phyloP scores from a whole-genome alignment of 1,140 invertebrate genomes.

The Eupristina koningsbergeri region DNA sequence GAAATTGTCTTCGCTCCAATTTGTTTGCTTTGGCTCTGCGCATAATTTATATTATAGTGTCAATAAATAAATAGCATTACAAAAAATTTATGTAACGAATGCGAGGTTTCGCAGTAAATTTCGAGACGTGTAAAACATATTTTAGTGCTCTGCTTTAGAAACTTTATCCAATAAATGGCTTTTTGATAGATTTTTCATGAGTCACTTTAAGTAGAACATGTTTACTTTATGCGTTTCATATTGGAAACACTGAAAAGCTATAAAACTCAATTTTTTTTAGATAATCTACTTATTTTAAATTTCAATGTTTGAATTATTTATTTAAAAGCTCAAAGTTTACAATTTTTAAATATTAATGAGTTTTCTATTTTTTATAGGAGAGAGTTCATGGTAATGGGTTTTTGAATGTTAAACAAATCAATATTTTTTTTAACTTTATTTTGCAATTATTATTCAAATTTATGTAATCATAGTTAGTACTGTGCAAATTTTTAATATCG shows the following conservation, averaged over 20 bases:
- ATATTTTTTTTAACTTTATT: too few species aligned
- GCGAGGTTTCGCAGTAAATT: not conserved
- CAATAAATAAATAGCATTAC: not conserved
- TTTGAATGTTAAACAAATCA: too few species aligned
- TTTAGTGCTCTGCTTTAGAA: slow-evolving; percentile 1
- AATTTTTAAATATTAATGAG: not conserved
- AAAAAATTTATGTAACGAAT: not conserved
- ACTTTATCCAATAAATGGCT: slow-evolving; percentile 12
- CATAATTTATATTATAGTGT: not conserved
- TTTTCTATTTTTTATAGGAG: not conserved
- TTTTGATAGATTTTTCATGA: slow-evolving; percentile 20
- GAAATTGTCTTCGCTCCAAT: not conserved
- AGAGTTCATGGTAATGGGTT: too few species aligned
- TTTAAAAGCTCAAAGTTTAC: not conserved
- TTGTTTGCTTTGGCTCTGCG: not conserved
- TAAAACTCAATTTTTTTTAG: not conserved
- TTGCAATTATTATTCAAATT: too few species aligned
- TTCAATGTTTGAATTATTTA: not conserved
- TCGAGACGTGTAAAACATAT: not conserved
- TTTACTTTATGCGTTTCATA: not conserved
- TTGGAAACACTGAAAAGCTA: not conserved
- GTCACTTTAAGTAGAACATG: not conserved
- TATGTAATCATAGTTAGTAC: too few species aligned
- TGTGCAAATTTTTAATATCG: too few species aligned
- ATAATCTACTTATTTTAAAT: not conserved